phyloP scores from a whole-genome alignment of 2,797 vertebrate species.

The Coluber constrictor region DNA sequence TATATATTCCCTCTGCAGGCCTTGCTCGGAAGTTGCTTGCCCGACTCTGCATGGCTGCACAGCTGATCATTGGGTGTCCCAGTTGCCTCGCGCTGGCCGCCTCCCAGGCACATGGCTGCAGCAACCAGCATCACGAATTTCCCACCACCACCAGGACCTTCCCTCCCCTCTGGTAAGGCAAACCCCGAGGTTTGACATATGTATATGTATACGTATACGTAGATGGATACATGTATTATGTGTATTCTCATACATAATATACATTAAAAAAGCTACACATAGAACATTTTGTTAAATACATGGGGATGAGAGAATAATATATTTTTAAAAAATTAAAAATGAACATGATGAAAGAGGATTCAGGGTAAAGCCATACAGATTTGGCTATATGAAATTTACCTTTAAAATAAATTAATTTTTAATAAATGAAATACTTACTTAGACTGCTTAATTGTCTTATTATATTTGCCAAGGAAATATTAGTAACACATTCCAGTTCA shows the following conservation, averaged over 20 bases:
- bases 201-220: background rate
- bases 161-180: too few species aligned
- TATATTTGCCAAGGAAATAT: slow-evolving; percentile 97
- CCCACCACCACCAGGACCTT: too few species aligned
- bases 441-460: slow-evolving; percentile 98
- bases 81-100: too few species aligned
- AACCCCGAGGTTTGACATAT: too few species aligned
- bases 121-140: too few species aligned
- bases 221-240: background rate
- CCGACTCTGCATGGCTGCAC: too few species aligned
- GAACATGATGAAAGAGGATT: background rate
- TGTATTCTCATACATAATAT: background rate
- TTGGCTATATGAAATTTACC: slow-evolving; percentile 12
- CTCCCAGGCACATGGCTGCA: too few species aligned
- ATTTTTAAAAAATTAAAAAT: background rate
- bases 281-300: background rate
- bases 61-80: too few species aligned
- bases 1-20: too few species aligned
- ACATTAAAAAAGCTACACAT: background rate
- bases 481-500: slow-evolving; percentile 97
- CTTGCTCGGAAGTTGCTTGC: too few species aligned
- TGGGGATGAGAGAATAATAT: background rate
- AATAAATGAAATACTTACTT: slow-evolving; percentile 79
- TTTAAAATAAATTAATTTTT: slow-evolving; percentile 26
- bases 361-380: background rate